phyloP scores from a whole-genome alignment of 2,797 vertebrate species.

The Merluccius polli region DNA sequence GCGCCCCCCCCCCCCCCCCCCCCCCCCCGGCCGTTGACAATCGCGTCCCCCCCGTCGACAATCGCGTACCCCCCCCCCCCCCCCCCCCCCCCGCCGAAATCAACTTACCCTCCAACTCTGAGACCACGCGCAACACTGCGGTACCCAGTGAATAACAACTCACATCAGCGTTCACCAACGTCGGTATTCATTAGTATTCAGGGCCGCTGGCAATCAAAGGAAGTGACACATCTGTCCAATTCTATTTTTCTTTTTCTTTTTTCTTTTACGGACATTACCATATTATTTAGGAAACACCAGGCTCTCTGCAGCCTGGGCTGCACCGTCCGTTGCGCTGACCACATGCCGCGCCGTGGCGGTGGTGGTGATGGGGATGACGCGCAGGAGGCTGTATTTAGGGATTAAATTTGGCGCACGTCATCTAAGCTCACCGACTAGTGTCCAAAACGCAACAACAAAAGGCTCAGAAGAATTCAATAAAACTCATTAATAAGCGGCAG shows the following conservation, averaged over 20 bases:
- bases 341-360: neutral
- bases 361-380: neutral
- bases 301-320: neutral
- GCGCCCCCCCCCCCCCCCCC: too few species aligned
- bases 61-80: too few species aligned
- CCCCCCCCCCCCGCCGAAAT: too few species aligned
- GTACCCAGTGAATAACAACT: neutral
- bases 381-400: too few species aligned
- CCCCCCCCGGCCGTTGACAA: too few species aligned
- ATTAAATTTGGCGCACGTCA: constrained; percentile 48
- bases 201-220: neutral
- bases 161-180: neutral
- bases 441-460: constrained; percentile 53
- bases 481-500: constrained; percentile 42
- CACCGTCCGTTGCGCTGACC: neutral
- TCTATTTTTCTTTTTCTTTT: neutral
- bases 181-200: neutral
- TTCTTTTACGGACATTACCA: neutral
- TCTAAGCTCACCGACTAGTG: constrained; percentile 44
- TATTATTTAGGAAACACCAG: neutral
- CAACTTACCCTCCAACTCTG: neutral
- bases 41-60: too few species aligned
- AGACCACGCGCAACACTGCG: neutral
- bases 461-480: constrained; percentile 64
- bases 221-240: neutral